Percentiles rank a stretch among this genome's conserved stretches.
phyloP scores from a whole-genome alignment of 1,140 invertebrate species.

The Melanaphis sacchari region DNA sequence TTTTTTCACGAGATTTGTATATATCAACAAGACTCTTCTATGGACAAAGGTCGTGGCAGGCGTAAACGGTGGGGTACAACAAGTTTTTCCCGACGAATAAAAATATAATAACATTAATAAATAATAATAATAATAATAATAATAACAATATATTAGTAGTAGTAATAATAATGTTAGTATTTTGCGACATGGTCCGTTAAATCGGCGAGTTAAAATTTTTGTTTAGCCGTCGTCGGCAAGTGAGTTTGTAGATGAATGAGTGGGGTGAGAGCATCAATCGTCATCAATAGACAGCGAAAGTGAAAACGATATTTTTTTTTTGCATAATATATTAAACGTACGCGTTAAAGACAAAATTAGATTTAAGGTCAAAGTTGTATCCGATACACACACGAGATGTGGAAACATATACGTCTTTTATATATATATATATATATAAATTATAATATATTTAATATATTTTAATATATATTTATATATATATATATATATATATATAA shows the following conservation, averaged over 20 bases:
- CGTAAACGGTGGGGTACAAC: not conserved
- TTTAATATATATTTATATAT: not conserved
- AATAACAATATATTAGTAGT: not conserved
- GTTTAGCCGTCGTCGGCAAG: not conserved
- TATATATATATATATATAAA: not conserved
- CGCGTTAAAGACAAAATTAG: not conserved
- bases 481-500: not conserved
- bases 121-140: constrained; percentile 23
- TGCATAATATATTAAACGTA: not conserved
- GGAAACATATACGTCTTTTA: not conserved
- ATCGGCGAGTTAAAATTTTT: not conserved
- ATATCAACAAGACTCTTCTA: not conserved
- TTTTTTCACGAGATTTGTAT: not conserved
- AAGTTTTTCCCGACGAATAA: not conserved
- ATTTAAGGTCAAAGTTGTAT: not conserved
- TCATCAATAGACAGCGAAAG: not conserved
- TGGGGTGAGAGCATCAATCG: not conserved
- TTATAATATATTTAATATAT: too few species aligned
- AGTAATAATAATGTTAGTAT: not conserved
- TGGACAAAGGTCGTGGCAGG: not conserved
- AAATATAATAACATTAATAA: not conserved
- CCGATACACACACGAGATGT: not conserved
- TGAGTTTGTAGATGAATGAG: not conserved
- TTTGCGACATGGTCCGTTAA: not conserved
- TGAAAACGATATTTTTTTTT: not conserved